Evolutionary conservation across 2,113 vertebrate species (phyloP).

Genomic region (Pedetes capensis): DNA sequence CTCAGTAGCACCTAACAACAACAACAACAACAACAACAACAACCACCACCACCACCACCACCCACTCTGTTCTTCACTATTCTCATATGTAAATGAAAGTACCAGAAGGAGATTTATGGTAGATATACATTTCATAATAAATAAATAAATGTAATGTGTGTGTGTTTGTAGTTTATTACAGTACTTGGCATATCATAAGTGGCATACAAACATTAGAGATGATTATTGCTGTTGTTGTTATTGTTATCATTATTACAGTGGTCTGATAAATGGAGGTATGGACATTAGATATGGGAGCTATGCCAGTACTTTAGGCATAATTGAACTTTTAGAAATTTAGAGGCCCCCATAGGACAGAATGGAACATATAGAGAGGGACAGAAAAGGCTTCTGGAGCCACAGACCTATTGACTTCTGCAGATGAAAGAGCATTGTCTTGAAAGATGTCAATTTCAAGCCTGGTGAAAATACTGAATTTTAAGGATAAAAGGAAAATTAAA

Average conservation of each 20-base stretch:
- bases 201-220: background rate
- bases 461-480: background rate
- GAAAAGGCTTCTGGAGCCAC: background rate
- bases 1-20: no score
- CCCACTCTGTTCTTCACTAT: background rate
- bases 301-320: background rate
- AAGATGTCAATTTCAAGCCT: background rate
- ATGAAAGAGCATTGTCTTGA: background rate
- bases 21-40: no score
- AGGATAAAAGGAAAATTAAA: background rate
- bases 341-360: background rate
- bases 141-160: background rate
- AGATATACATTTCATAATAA: no score
- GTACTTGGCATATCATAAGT: accelerated
- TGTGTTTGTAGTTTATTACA: background rate
- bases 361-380: background rate
- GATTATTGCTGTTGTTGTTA: background rate
- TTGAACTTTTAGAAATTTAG: background rate
- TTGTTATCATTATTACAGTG: background rate
- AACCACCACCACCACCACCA: no score
- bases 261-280: background rate
- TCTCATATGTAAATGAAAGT: background rate
- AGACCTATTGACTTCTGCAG: background rate
- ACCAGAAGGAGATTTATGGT: background rate
- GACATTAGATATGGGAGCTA: no score